These are phyloP conservation scores for Drosophila pruinosa DNA, from an alignment of 1,140 invertebrate species.

Conservation along the genomic window DNA sequence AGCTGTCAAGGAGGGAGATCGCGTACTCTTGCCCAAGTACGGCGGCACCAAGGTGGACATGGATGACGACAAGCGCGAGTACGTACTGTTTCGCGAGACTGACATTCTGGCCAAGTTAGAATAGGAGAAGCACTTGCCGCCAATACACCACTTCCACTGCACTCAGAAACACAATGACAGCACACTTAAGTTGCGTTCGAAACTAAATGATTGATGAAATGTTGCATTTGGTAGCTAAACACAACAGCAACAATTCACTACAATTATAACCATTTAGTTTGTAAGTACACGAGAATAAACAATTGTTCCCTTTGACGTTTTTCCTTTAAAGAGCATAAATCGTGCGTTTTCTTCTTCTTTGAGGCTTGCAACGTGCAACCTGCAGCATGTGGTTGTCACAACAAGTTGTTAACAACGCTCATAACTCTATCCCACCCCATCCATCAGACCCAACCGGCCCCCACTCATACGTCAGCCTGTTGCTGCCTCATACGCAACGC, in stretches of 20 bases:
- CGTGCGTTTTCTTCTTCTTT: neutral
- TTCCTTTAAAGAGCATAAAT: slow-evolving; percentile 21
- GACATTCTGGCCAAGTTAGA: slow-evolving; percentile 98
- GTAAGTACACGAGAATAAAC: slow-evolving; percentile 30
- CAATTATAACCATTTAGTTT: neutral
- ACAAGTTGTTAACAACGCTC: slow-evolving; percentile 5
- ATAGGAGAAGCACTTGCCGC: slow-evolving; percentile 1
- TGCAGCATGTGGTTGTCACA: slow-evolving; percentile 17
- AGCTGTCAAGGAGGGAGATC: slow-evolving; percentile 95
- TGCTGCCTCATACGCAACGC: slow-evolving; percentile 34
- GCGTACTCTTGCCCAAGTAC: slow-evolving; percentile 97
- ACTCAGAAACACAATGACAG: neutral
- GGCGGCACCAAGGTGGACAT: slow-evolving; percentile 96
- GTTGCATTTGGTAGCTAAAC: slow-evolving; percentile 64
- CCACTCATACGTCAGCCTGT: slow-evolving; percentile 43
- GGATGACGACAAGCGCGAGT: slow-evolving; percentile 93
- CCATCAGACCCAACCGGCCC: neutral
- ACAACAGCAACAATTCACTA: neutral
- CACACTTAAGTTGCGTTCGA: slow-evolving; percentile 57
- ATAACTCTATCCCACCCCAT: neutral
- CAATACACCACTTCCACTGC: neutral
- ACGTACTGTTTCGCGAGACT: slow-evolving; percentile 96
- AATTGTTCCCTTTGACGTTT: slow-evolving; percentile 45
- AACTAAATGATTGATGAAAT: slow-evolving; percentile 75
- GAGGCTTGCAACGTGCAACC: slow-evolving; percentile 3